Evolutionary conservation across 2,113 vertebrate species (phyloP).

Genomic region (Oncorhynchus keta): DNA sequence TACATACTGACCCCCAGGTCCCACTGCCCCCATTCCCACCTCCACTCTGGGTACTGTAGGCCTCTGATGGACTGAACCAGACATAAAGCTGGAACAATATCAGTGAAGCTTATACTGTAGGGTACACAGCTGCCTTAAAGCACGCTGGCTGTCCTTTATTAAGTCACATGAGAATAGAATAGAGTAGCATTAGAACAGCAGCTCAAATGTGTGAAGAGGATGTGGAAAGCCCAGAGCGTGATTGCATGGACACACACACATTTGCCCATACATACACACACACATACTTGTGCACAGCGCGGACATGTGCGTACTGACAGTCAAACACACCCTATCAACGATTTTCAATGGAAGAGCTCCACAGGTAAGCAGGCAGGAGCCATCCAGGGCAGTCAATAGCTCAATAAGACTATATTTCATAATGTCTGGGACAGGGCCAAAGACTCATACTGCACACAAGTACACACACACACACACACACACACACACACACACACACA

Average conservation of each 20-base stretch:
- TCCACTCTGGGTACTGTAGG: neutral
- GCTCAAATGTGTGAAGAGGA: neutral
- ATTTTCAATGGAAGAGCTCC: conserved; percentile 72
- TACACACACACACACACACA: neutral
- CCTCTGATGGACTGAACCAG: neutral
- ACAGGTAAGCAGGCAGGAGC: conserved; percentile 76
- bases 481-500: neutral
- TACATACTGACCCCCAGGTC: neutral
- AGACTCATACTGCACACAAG: conserved; percentile 27
- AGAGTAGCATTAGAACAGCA: neutral
- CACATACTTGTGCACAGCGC: neutral
- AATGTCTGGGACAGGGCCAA: neutral
- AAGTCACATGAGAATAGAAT: neutral
- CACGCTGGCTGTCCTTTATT: neutral
- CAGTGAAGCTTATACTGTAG: neutral
- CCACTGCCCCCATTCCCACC: neutral
- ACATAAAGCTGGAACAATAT: neutral
- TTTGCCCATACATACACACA: neutral
- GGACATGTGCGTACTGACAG: neutral
- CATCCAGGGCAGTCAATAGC: conserved; percentile 18
- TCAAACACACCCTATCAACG: conserved; percentile 71
- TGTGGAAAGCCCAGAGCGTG: neutral
- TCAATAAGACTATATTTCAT: no score
- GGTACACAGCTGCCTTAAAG: conserved; percentile 3
- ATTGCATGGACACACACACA: neutral